Conservation (phyloP, 2,888 invertebrate species). For the Caenorhabditis angaria region DNA sequence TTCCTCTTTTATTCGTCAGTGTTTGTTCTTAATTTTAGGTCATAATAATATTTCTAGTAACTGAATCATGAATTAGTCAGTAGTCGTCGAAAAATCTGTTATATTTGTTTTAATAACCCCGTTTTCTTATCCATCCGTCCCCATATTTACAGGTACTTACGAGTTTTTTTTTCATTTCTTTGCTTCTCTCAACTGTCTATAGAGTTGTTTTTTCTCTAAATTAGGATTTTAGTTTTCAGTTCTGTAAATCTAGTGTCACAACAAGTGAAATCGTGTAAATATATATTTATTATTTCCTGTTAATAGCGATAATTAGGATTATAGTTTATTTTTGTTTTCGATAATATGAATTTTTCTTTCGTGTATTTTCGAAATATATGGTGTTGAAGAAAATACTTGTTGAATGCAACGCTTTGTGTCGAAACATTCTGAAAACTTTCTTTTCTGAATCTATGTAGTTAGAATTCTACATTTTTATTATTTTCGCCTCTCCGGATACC, state of each 20-base stretch:
- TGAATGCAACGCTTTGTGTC: no score
- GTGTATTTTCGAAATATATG: background rate
- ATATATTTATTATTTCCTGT: slow-evolving; percentile 4
- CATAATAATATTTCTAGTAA: background rate
- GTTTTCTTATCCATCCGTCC: background rate
- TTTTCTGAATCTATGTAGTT: no score
- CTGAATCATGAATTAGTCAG: background rate
- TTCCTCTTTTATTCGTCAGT: background rate
- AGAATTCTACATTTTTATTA: no score
- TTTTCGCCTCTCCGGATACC: background rate
- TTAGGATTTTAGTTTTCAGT: background rate
- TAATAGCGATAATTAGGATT: background rate
- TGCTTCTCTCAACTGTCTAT: background rate
- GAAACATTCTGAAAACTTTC: no score
- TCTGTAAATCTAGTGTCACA: background rate
- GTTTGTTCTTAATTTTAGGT: background rate
- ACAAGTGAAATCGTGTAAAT: background rate
- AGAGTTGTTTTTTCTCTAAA: background rate
- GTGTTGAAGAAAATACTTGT: background rate
- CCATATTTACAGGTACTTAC: slow-evolving; percentile 7
- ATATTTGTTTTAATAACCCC: slow-evolving; percentile 7
- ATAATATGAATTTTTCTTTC: background rate
- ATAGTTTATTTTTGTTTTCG: background rate
- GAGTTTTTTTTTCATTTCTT: background rate
- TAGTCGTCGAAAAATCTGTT: background rate